Conservation (phyloP, 2,797 vertebrate genomes). For the Schizopygopsis pylzovi region DNA sequence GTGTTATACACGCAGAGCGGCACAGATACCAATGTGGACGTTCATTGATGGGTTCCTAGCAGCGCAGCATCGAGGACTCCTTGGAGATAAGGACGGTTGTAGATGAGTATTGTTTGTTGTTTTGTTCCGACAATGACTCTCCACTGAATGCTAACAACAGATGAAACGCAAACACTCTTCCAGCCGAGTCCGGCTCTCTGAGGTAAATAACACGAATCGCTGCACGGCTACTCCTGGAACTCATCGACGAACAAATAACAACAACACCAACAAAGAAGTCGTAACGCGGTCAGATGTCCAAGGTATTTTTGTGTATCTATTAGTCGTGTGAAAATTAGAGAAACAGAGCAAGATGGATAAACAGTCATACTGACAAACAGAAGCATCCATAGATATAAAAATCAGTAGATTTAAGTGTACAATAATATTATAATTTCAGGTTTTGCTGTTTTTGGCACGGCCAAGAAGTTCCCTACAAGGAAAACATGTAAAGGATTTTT, state of each 20-base stretch:
- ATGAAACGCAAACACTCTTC: constrained; percentile 23
- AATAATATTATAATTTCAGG: not conserved
- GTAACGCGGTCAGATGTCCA: not conserved
- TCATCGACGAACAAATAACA: not conserved
- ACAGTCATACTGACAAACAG: not conserved
- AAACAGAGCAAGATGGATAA: not conserved
- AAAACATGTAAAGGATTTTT: not conserved
- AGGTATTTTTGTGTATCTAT: not conserved
- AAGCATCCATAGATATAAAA: not conserved
- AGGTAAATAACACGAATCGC: not conserved
- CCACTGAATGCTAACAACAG: constrained; percentile 34
- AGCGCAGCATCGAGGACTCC: not conserved
- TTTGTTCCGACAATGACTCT: constrained; percentile 11
- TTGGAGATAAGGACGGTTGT: constrained; percentile 31
- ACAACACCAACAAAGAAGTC: not conserved
- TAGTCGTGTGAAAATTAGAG: not conserved
- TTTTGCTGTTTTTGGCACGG: not conserved
- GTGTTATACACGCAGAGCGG: not conserved
- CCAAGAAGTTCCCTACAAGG: not conserved
- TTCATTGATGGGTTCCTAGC: constrained; percentile 26
- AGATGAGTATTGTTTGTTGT: constrained; percentile 31
- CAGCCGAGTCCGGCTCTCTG: not conserved
- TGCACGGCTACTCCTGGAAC: not conserved
- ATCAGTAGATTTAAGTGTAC: not conserved
- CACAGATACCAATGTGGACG: constrained; percentile 21